phyloP scores from a whole-genome alignment of 2,113 vertebrate species.

The Propithecus coquereli region DNA sequence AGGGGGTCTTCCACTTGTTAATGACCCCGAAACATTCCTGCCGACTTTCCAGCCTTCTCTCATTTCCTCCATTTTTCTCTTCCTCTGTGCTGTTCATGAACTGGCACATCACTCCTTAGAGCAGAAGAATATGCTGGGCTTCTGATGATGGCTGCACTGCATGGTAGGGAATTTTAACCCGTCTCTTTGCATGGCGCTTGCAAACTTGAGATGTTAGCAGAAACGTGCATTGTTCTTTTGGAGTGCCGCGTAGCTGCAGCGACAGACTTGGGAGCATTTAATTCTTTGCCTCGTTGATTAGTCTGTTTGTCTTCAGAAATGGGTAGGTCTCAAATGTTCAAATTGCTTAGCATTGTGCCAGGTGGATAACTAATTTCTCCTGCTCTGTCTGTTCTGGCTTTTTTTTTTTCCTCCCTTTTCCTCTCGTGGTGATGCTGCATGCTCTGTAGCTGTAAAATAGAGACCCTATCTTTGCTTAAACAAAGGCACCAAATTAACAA shows the following conservation, averaged over 20 bases:
- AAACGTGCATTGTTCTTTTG: constrained; percentile 79
- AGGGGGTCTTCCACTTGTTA: constrained; percentile 82
- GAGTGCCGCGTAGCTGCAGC: constrained; percentile 78
- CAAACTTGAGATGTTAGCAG: constrained; percentile 70
- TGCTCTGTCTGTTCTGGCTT: constrained; percentile 34
- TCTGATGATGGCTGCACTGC: constrained; percentile 78
- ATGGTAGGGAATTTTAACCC: constrained; percentile 77
- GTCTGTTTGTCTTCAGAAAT: constrained; percentile 82
- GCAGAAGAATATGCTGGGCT: constrained; percentile 76
- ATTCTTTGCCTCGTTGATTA: constrained; percentile 77
- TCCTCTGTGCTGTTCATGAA: constrained; percentile 77
- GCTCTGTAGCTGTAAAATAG: constrained; percentile 57
- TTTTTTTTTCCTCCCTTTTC: neutral
- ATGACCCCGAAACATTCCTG: constrained; percentile 80
- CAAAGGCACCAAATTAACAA: constrained; percentile 73
- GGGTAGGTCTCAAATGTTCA: constrained; percentile 80
- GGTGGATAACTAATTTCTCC: constrained; percentile 53
- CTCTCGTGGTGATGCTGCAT: constrained; percentile 67
- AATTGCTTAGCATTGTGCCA: constrained; percentile 69
- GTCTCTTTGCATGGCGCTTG: constrained; percentile 69
- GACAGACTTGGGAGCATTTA: constrained; percentile 76
- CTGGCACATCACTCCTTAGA: constrained; percentile 77
- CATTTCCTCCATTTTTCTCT: constrained; percentile 80
- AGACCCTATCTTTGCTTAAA: constrained; percentile 71
- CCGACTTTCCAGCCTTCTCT: constrained; percentile 79